Evolutionary conservation across 1,140 invertebrate species (phyloP), one percentile per base, ranked within the genome.

Genomic region (Aporrectodea caliginosa): DNA sequence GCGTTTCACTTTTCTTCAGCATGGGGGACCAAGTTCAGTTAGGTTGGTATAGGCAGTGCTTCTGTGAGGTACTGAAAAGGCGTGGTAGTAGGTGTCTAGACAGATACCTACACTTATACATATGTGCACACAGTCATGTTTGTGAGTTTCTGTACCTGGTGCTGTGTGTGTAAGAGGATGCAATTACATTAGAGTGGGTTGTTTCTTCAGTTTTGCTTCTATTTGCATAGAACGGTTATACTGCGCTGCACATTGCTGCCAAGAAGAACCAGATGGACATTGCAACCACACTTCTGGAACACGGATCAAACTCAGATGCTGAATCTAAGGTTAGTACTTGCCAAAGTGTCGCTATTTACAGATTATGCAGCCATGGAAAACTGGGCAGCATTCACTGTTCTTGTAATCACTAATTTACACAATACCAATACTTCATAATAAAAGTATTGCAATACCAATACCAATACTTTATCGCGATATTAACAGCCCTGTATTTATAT

Each of bases 181-280:
- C 98, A 89, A 96, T 94, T 22, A 85, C 88, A 73, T 95, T 96
- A 86, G 95, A 97, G 91, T 96, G 98, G 69, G 96, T 95, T n/a
- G 92, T 93, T 75, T 93, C 96, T 81, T 90, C 99, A n/a, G 77
- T 78, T 70, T n/a, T n/a, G n/a, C n/a, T n/a, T n/a, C n/a, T n/a
- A n/a, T 32, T 75, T 33, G 79, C 75, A 70, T n/a, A 78, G 30
- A 79, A 99, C 86, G 93, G 97, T 90, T 99, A 99, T 89, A 99
- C 97, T 2, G 95, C 97, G 2, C 89, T 99, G 35, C 97, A 99
- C 91, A 90, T 99, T 81, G 97, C 97, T 73, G 96, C 96, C 30
- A 91, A 97, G 84, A 96, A 97, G 81, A 98, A 98, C 89, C 92
- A 99, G 91, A 98, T 96, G 72, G 97, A 99, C 88, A 98, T 99